Evolutionary conservation across 2,797 vertebrate genomes (phyloP), one percentile per base, ranked within the genome.

Genomic region (Protonibea diacanthus): DNA sequence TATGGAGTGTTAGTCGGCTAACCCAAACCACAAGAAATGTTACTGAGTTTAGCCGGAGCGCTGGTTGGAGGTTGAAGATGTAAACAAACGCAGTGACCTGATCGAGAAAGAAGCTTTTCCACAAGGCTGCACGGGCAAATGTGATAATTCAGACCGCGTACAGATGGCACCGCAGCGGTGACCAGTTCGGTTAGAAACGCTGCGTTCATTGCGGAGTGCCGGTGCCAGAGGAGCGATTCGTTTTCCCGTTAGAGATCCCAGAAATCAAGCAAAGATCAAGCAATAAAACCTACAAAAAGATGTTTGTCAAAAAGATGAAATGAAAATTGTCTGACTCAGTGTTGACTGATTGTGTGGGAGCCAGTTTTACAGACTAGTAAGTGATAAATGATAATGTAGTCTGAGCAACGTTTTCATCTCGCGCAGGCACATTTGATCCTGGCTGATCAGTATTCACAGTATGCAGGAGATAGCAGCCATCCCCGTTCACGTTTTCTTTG

Each of bases 131-230:
- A 44, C 25, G 15, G 15, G 29, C 48, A 4, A 25, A 55, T 20
- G 12, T 11, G 20, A 48, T 53, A 23, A 42, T 57, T 49, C 58
- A 74, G 64, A 74, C 49, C 63, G 15, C 57, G 51, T 74, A 12
- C 29, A 40, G 45, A 60, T 42, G 66, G 66, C 53, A 57, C 27
- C 1, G 25, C 47, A 59, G 40, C 20, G 56, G 51, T 48, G 10
- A 44, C 21, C 33, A 7, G 47, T 51, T 60, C 7, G 21, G 44
- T 33, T 25, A 69, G 20, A 18, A 4, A 33, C 18, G 8, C 15
- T 15, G 21, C 5, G 5, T 8, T 17, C 11, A 61, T 8, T 25
- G 57, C 42, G 2, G 15, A 49, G 14, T 12, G 0, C 47, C 47
- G 45, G 15, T 10, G 15, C 10, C 18, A 47, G 25, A 29, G 42